A percentile compares a stretch with the other conserved stretches of the same genome.
phyloP scores from a whole-genome alignment of 1,140 invertebrate species.

The Drosophila fuyamai region DNA sequence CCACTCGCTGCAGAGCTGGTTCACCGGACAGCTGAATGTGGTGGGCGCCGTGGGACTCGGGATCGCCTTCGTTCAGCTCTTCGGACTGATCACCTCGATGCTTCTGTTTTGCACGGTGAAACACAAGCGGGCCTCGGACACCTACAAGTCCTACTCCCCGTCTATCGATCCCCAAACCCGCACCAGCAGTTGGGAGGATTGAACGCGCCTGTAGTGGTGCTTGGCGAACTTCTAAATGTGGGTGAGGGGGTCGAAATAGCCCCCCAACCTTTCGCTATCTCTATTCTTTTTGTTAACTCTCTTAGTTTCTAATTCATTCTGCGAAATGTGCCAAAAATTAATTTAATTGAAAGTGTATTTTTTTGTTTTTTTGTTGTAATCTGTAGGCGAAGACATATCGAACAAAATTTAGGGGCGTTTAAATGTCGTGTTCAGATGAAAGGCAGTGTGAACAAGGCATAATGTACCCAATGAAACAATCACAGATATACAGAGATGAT shows the following conservation, averaged over 20 bases:
- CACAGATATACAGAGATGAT: conserved; percentile 5
- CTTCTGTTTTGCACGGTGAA: conserved; percentile 91
- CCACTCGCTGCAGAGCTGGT: conserved; percentile 88
- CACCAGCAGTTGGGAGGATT: conserved; percentile 85
- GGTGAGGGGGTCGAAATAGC: not conserved
- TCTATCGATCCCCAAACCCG: conserved; percentile 85
- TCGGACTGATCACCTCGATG: conserved; percentile 91
- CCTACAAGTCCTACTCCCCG: conserved; percentile 89
- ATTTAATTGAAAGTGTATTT: conserved; percentile 54
- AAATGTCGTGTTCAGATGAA: not conserved
- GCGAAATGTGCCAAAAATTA: conserved; percentile 82
- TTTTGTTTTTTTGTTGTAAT: conserved; percentile 46
- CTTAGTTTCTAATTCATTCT: conserved; percentile 43
- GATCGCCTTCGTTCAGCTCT: conserved; percentile 90
- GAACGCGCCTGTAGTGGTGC: conserved; percentile 61
- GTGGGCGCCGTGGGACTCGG: conserved; percentile 89
- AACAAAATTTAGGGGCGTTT: conserved; percentile 7
- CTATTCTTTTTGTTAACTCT: conserved; percentile 30
- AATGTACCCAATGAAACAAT: not conserved
- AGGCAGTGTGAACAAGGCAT: not conserved
- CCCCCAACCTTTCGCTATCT: conserved; percentile 7
- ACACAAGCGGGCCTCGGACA: conserved; percentile 89
- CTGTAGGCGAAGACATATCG: conserved; percentile 51
- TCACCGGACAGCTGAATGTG: conserved; percentile 89
- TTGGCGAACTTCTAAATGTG: not conserved